Percentiles rank a stretch among this genome's conserved stretches.
phyloP scores from a whole-genome alignment of 2,113 vertebrate genomes.

The Tapirus terrestris region DNA sequence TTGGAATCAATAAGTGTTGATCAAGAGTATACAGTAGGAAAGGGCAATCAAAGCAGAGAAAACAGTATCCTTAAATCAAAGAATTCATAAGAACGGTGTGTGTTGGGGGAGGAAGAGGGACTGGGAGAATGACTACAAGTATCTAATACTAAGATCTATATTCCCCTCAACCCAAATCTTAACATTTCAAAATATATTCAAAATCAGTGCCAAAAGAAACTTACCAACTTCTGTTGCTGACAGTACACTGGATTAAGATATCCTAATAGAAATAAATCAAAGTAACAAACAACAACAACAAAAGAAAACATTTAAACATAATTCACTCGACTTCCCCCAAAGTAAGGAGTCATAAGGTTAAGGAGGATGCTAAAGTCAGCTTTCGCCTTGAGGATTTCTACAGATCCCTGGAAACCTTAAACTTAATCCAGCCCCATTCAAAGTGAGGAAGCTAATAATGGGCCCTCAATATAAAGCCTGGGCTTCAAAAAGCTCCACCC shows the following conservation, averaged over 20 bases:
- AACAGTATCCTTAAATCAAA: neutral
- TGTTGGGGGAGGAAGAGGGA: neutral
- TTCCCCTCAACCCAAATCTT: neutral
- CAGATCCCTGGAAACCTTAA: conserved; percentile 5
- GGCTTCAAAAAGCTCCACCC: neutral
- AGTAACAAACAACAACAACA: neutral
- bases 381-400: conserved; percentile 7
- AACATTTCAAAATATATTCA: conserved; percentile 46
- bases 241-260: neutral
- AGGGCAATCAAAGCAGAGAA: neutral
- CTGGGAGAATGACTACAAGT: neutral
- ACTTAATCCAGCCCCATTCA: neutral
- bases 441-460: neutral
- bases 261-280: neutral
- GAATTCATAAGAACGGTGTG: neutral
- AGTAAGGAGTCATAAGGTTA: neutral
- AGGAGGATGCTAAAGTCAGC: neutral
- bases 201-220: conserved; percentile 31
- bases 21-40: neutral
- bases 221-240: neutral
- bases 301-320: conserved; percentile 43
- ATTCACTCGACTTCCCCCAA: neutral
- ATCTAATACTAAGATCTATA: neutral
- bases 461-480: neutral
- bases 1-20: neutral